Conservation (phyloP, 2,113 vertebrate genomes). For the Chiloscyllium plagiosum region DNA sequence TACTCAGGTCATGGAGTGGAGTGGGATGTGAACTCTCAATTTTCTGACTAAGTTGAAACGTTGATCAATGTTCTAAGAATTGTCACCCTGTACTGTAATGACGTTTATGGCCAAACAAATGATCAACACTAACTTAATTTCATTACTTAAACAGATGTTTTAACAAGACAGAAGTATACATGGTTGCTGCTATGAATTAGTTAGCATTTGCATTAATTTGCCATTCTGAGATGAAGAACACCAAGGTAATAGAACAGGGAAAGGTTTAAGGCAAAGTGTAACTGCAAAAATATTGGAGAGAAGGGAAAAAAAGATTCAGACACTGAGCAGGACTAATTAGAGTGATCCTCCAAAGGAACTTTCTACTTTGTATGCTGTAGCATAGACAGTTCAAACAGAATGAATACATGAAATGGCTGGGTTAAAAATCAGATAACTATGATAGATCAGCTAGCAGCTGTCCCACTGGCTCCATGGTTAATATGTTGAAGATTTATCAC, state of each 20-base stretch:
- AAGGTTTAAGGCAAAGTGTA: neutral
- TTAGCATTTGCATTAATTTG: neutral
- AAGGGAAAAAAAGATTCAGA: neutral
- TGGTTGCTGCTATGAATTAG: neutral
- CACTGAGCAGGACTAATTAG: neutral
- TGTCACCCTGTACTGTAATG: neutral
- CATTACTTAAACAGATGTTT: neutral
- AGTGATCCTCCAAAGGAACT: neutral
- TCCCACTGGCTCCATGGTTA: constrained; percentile 18
- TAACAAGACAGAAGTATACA: neutral
- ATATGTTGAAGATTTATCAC: constrained; percentile 32
- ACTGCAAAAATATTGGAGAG: neutral
- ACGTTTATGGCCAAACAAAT: neutral
- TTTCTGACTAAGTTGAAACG: neutral
- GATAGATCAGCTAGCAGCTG: constrained; percentile 30
- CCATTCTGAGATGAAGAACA: neutral
- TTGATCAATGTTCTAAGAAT: neutral
- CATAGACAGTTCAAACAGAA: constrained; percentile 28
- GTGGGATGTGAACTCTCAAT: neutral
- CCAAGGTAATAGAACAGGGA: neutral
- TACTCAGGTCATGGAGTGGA: too few relatives aligned
- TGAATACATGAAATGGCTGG: constrained; percentile 19
- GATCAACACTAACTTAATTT: neutral
- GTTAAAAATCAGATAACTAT: constrained; percentile 37
- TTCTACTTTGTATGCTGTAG: constrained; percentile 13